phyloP scores from a whole-genome alignment of 2,113 vertebrate genomes.

The Picathartes gymnocephalus region DNA sequence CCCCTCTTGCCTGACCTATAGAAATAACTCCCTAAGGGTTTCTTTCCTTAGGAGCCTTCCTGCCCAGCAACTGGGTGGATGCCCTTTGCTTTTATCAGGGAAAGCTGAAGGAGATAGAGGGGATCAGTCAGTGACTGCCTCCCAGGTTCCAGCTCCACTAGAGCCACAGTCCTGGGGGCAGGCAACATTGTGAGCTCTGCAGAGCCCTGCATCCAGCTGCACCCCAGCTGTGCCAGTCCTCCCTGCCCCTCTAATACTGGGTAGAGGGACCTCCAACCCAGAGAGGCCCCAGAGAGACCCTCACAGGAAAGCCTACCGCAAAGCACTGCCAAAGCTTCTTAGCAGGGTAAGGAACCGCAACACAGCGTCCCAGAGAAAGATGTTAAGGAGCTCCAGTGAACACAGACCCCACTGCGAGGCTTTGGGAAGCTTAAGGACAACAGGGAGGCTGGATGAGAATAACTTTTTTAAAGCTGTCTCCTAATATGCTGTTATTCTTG shows the following conservation, averaged over 20 bases:
- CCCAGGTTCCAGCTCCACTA: not conserved
- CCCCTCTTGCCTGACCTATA: not conserved
- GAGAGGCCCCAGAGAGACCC: not conserved
- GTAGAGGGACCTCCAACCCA: not conserved
- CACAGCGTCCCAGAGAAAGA: not conserved
- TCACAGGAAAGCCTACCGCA: not conserved
- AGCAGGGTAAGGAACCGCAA: not conserved
- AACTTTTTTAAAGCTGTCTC: not conserved
- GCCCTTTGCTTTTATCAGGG: not conserved
- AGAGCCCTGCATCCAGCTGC: not conserved
- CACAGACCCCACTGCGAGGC: rapidly evolving
- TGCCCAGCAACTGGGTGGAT: not conserved
- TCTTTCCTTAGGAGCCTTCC: not conserved
- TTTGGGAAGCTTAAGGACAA: not conserved
- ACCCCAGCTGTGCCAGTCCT: not conserved
- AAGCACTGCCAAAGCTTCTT: not conserved
- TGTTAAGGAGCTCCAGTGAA: not conserved
- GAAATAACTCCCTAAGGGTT: not conserved
- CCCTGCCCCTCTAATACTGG: not conserved
- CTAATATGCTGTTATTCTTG: not conserved
- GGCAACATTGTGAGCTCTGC: rapidly evolving
- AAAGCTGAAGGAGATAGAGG: not conserved
- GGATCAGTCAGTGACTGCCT: not conserved
- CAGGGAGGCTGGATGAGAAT: not conserved
- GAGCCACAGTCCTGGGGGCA: not conserved